phyloP scores from a whole-genome alignment of 2,113 vertebrate genomes.

The Solea senegalensis region DNA sequence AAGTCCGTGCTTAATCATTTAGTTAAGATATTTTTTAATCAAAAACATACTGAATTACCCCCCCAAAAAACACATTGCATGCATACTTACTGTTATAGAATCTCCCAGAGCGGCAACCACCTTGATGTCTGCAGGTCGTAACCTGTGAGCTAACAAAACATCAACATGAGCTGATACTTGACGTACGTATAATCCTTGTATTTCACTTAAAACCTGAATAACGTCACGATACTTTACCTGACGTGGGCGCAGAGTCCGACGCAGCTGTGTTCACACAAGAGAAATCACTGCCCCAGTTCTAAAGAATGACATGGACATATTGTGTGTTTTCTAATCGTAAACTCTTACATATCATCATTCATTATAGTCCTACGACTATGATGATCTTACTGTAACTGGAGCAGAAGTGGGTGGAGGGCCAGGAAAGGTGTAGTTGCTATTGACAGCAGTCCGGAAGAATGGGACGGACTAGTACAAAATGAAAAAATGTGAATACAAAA shows the following conservation, averaged over 20 bases:
- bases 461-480: slow-evolving; percentile 76
- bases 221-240: slow-evolving; percentile 81
- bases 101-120: slow-evolving; percentile 90
- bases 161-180: not conserved
- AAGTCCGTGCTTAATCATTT: too few relatives aligned
- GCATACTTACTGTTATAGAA: slow-evolving; percentile 84
- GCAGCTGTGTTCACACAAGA: slow-evolving; percentile 73
- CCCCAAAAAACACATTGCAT: not conserved
- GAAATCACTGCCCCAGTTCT: slow-evolving; percentile 95
- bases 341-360: not conserved
- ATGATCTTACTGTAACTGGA: slow-evolving; percentile 76
- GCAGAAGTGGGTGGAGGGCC: slow-evolving; percentile 68
- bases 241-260: slow-evolving; percentile 83
- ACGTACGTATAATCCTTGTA: not conserved
- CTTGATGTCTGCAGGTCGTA: slow-evolving; percentile 88
- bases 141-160: slow-evolving; percentile 81
- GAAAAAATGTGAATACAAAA: slow-evolving; percentile 16
- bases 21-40: too few relatives aligned
- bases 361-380: not conserved
- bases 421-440: slow-evolving; percentile 83
- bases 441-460: slow-evolving; percentile 85
- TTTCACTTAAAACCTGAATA: not conserved
- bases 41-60: not conserved
- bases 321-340: not conserved
- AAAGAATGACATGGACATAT: slow-evolving; percentile 25